Base-by-base conservation (phyloP, 64 coral and sea anemone genomes). In the Orbicella faveolata region DNA sequence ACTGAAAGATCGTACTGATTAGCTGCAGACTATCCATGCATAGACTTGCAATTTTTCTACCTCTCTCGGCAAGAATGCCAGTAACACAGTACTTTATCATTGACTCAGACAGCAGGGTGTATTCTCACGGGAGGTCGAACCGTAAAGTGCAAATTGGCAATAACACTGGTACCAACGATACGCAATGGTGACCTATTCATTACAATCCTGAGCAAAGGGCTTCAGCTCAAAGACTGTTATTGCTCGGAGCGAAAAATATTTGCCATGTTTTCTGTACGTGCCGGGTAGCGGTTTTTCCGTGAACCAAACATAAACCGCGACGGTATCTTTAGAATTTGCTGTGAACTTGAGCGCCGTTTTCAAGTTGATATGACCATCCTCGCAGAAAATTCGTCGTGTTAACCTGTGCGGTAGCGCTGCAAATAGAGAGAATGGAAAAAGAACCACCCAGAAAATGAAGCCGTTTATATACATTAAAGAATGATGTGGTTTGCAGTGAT, bases 401-500 rank as follows among this genome's bases (percentile, higher is more conserved):
- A 65, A 33, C 23, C 88, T 78, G 88, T 81, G 81, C 1, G 88
- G 88, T 7, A 74, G 51, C 26, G 88, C 88, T 30, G 74, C 15
- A 68, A 90, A 90, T 23, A 90, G 6, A 15, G 48, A 81, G 34
- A 80, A 90, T 9, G 88, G 88, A 34, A 90, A 90, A 48, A 90
- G 66, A 33, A 80, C 62, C 6, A n/a, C 68, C 65, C 88, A 90
- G 88, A 90, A 90, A 4, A 80, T 48, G 16, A 68, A 15, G n/a
- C 88, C 70, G 33, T 90, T 90, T 3, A 81, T 77, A 63, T 90
- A 90, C 88, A 80, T 90, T 17, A 90, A 21, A 52, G 88, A 80
- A 51, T 90, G 88, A 73, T 59, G 64, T 0, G 88, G 88, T 34
- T 90, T 90, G 30, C 88, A 73, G 26, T 90, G 70, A 37, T 90